Percentiles rank a stretch among this genome's conserved stretches.
phyloP scores from a whole-genome alignment of 1,140 invertebrate species.

The Drosophila kurseongensis region DNA sequence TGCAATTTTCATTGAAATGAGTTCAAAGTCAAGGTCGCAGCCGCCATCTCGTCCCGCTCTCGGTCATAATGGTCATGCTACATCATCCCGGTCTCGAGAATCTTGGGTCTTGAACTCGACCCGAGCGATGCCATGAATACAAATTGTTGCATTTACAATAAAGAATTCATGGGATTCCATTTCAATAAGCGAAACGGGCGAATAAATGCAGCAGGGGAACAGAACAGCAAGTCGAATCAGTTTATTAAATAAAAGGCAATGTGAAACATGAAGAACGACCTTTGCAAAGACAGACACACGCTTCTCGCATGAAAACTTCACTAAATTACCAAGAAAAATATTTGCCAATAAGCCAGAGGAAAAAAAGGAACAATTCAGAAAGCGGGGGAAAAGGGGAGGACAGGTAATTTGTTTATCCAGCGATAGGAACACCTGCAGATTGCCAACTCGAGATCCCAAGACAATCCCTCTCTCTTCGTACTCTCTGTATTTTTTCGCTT shows the following conservation, averaged over 20 bases:
- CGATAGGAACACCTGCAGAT: slow-evolving; percentile 69
- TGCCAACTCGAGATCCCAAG: slow-evolving; percentile 23
- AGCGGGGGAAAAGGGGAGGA: slow-evolving; percentile 10
- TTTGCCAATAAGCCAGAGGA: slow-evolving; percentile 63
- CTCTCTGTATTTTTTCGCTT: slow-evolving; percentile 10
- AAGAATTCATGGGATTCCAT: slow-evolving; percentile 73
- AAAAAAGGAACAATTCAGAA: slow-evolving; percentile 18
- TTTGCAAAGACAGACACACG: slow-evolving; percentile 35
- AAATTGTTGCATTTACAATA: slow-evolving; percentile 77
- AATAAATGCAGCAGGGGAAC: slow-evolving; percentile 49
- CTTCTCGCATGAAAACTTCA: slow-evolving; percentile 60
- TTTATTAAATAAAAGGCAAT: slow-evolving; percentile 65
- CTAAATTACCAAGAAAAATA: slow-evolving; percentile 72
- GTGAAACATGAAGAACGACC: slow-evolving; percentile 60
- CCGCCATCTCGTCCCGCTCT: neutral
- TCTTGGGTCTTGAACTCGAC: slow-evolving; percentile 44
- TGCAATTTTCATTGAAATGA: slow-evolving; percentile 63
- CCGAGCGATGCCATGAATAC: slow-evolving; percentile 70
- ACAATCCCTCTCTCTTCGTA: slow-evolving; percentile 2
- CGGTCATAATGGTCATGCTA: slow-evolving; percentile 50
- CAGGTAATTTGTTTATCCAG: slow-evolving; percentile 52
- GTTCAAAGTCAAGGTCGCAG: slow-evolving; percentile 78
- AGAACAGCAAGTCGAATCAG: slow-evolving; percentile 38
- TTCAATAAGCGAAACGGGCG: slow-evolving; percentile 59
- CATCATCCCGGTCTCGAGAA: slow-evolving; percentile 51